Percentiles rank a stretch among this genome's conserved stretches.
phyloP scores from a whole-genome alignment of 1,140 invertebrate species.

The Drosophila sp. region DNA sequence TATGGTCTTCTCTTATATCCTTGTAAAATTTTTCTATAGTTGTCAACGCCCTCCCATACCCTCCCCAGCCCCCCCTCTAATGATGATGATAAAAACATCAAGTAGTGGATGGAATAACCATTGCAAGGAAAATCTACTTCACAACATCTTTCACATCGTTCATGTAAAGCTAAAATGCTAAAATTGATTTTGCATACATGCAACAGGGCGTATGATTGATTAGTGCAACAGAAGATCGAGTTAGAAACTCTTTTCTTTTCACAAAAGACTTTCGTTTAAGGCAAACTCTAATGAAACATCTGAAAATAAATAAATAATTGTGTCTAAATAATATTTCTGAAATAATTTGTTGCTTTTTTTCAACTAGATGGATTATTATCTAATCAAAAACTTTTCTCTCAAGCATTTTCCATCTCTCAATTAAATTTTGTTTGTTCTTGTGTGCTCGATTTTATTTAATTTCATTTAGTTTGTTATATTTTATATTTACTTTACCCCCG shows the following conservation, averaged over 20 bases:
- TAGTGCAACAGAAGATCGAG: slow-evolving; percentile 1
- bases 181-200: slow-evolving; percentile 55
- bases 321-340: no score
- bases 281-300: no score
- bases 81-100: not conserved
- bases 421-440: no score
- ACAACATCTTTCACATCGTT: slow-evolving; percentile 22
- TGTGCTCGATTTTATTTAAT: slow-evolving; percentile 10
- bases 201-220: slow-evolving; percentile 72
- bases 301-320: no score
- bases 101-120: slow-evolving; percentile 17
- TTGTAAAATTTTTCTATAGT: slow-evolving; percentile 81
- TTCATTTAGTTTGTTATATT: slow-evolving; percentile 20
- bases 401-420: no score
- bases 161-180: slow-evolving; percentile 9
- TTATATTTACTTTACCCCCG: slow-evolving; percentile 7
- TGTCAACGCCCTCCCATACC: slow-evolving; percentile 58
- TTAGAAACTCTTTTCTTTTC: no score
- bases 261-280: no score
- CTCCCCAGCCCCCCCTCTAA: slow-evolving; percentile 59
- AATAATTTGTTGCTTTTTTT: no score
- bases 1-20: slow-evolving; percentile 77
- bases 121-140: slow-evolving; percentile 26
- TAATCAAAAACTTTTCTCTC: no score
- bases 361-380: no score